A percentile compares a stretch with the other conserved stretches of the same genome.
Evolutionary conservation across 2,113 vertebrate genomes (phyloP).

Genomic region (Eonycteris spelaea): DNA sequence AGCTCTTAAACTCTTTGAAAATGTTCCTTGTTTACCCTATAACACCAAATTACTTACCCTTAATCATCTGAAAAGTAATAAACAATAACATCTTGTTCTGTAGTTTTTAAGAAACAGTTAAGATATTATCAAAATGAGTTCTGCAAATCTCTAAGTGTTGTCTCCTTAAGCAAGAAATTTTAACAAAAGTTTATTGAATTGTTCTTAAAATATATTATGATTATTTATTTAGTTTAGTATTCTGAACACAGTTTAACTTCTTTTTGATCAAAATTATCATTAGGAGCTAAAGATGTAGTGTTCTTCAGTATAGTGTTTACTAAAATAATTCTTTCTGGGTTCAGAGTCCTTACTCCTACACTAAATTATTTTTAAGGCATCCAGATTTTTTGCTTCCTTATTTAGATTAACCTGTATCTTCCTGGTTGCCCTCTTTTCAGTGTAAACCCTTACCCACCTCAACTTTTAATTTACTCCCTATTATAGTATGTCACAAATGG

Average conservation of each 20-base stretch:
- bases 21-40: background rate
- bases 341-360: background rate
- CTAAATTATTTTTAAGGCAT: background rate
- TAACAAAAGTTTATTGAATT: slow-evolving; percentile 30
- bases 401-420: background rate
- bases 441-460: background rate
- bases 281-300: background rate
- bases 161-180: slow-evolving; percentile 14
- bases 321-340: background rate
- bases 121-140: background rate
- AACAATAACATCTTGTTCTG: background rate
- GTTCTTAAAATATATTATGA: slow-evolving; percentile 2
- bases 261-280: background rate
- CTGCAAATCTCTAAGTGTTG: background rate
- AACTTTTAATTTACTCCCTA: background rate
- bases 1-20: background rate
- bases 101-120: slow-evolving; percentile 30
- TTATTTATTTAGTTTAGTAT: background rate
- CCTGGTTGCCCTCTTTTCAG: background rate
- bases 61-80: background rate
- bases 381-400: background rate
- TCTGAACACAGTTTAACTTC: background rate
- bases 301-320: background rate
- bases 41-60: background rate
- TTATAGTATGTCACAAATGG: background rate